Percentiles rank a stretch among this genome's conserved stretches.
These are phyloP conservation scores for Centroberyx gerrardi DNA, from an alignment of 2,797 vertebrate species.

Conservation along the genomic window DNA sequence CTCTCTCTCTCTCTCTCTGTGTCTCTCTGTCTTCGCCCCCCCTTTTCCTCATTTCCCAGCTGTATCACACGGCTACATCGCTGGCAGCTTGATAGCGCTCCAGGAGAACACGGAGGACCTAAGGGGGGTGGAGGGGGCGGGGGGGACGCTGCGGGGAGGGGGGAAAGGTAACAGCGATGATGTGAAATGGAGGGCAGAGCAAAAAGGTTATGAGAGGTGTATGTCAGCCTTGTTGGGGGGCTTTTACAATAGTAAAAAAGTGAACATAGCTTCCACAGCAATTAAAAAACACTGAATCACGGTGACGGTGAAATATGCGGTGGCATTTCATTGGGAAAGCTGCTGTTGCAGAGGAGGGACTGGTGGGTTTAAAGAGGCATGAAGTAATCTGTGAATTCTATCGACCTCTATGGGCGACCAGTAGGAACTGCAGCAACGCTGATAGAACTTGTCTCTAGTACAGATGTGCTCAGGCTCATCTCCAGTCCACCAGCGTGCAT, in stretches of 20 bases:
- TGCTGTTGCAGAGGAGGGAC: too few relatives aligned
- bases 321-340: too few relatives aligned
- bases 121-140: constrained; percentile 1
- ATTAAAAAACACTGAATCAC: too few relatives aligned
- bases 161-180: neutral
- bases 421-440: too few relatives aligned
- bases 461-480: too few relatives aligned
- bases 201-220: constrained; percentile 16
- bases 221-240: constrained; percentile 7
- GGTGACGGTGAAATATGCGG: too few relatives aligned
- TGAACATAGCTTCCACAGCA: neutral
- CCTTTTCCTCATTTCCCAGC: neutral
- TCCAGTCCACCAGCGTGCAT: too few relatives aligned
- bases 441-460: too few relatives aligned
- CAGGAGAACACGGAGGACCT: constrained; percentile 29
- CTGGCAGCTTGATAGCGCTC: constrained; percentile 6
- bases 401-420: too few relatives aligned
- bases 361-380: too few relatives aligned
- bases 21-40: neutral
- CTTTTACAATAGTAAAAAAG: neutral
- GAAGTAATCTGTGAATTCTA: too few relatives aligned
- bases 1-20: constrained; percentile 26
- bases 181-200: neutral
- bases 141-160: neutral
- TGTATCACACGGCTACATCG: constrained; percentile 39